phyloP scores from a whole-genome alignment of 2,113 vertebrate genomes.

The Tringa solitaria region DNA sequence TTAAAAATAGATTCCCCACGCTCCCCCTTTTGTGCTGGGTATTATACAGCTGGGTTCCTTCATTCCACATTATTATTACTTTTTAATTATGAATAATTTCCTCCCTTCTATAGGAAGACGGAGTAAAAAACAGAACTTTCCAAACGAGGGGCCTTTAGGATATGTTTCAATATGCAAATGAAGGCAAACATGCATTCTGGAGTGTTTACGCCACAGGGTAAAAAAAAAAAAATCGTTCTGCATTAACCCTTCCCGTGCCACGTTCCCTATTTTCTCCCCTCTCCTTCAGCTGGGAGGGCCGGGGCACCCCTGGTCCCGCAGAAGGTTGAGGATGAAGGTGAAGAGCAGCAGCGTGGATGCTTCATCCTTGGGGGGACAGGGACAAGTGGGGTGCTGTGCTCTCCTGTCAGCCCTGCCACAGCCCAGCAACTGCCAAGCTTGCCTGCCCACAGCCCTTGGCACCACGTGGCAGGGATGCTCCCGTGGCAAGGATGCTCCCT shows the following conservation, averaged over 20 bases:
- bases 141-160: slow-evolving; percentile 61
- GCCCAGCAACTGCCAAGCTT: accelerated
- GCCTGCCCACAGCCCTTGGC: background rate
- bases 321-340: background rate
- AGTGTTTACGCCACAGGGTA: slow-evolving; percentile 73
- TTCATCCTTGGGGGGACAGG: accelerated
- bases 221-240: slow-evolving; percentile 40
- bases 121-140: slow-evolving; percentile 63
- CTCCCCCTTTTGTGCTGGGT: slow-evolving; percentile 57
- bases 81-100: slow-evolving; percentile 81
- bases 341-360: accelerated
- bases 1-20: slow-evolving; percentile 79
- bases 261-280: background rate
- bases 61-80: slow-evolving; percentile 74
- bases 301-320: accelerated
- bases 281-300: background rate
- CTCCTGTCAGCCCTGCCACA: background rate
- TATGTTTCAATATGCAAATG: slow-evolving; percentile 69
- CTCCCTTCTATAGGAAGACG: slow-evolving; percentile 67
- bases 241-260: slow-evolving; percentile 27
- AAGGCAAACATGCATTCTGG: slow-evolving; percentile 65
- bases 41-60: slow-evolving; percentile 73
- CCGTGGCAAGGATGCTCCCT: background rate
- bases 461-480: accelerated
- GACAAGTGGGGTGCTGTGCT: accelerated